These are phyloP conservation scores for Parazoanthus swiftii DNA, from an alignment of 92 coral and sea anemone genomes.

Conservation along the genomic window DNA sequence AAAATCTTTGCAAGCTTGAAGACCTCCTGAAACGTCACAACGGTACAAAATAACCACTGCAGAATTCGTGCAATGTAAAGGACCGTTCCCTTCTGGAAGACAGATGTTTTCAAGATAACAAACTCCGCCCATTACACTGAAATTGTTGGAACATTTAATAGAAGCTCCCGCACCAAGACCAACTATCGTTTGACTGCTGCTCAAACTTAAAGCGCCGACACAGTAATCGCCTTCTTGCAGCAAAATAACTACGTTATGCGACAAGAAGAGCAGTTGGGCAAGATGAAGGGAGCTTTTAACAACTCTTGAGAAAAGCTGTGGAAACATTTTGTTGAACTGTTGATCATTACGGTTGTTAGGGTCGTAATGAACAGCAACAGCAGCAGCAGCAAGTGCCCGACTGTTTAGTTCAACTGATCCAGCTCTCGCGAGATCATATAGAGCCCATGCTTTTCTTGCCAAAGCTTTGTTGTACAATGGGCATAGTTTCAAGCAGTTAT, in stretches of 20 bases:
- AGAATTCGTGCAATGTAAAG: conserved; percentile 15
- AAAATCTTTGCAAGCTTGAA: conserved; percentile 57
- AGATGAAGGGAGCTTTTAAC: conserved; percentile 45
- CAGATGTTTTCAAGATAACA: conserved; percentile 62
- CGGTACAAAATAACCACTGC: conserved; percentile 29
- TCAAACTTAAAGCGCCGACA: conserved; percentile 5
- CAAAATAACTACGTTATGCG: conserved; percentile 43
- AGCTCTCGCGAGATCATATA: conserved; percentile 21
- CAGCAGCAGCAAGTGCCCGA: conserved; percentile 54
- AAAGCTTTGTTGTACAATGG: conserved; percentile 61
- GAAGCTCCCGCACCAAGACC: conserved; percentile 50
- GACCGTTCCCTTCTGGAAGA: conserved; percentile 47
- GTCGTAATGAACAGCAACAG: conserved; percentile 54
- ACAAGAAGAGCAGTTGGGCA: conserved; percentile 6
- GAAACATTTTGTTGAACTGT: conserved; percentile 53
- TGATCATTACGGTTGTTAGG: conserved; percentile 27
- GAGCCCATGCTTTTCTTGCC: conserved; percentile 82
- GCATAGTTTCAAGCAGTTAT: conserved; percentile 56
- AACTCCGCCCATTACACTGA: neutral
- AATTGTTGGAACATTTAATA: conserved; percentile 18
- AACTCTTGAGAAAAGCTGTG: conserved; percentile 20
- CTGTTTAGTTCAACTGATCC: conserved; percentile 26
- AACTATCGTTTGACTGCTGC: conserved; percentile 45
- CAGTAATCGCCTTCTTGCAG: conserved; percentile 61
- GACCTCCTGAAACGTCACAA: conserved; percentile 60